Evolutionary conservation across 2,888 invertebrate genomes (phyloP).

Genomic region (Scaptomyza parva): DNA sequence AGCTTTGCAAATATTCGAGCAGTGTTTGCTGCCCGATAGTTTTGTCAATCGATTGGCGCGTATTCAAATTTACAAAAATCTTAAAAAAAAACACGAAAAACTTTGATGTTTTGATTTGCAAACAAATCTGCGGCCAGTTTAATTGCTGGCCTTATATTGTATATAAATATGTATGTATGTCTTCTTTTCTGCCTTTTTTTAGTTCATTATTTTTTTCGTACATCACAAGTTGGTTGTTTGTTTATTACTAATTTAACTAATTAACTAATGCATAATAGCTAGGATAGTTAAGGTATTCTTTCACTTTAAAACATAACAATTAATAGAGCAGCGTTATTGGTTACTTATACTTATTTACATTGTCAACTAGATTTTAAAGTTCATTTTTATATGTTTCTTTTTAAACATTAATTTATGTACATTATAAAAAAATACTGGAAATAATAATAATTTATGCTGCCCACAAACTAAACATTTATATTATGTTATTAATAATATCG

Average conservation of each 20-base stretch:
- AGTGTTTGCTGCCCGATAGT: conserved; percentile 34
- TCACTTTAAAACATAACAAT: conserved; percentile 67
- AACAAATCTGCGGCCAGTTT: conserved; percentile 15
- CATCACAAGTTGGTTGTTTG: conserved; percentile 69
- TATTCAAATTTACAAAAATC: conserved; percentile 16
- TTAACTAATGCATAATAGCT: conserved; percentile 24
- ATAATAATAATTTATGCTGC: conserved; percentile 71
- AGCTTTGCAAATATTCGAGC: not conserved
- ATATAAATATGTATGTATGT: conserved; percentile 22
- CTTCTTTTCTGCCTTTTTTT: conserved; percentile 66
- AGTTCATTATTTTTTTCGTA: conserved; percentile 54
- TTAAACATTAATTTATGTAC: conserved; percentile 56
- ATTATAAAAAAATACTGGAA: conserved; percentile 74
- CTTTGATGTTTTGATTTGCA: conserved; percentile 21
- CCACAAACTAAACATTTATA: conserved; percentile 54
- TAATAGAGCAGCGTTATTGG: conserved; percentile 53
- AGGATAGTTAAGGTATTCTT: conserved; percentile 33
- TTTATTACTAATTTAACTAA: conserved; percentile 67
- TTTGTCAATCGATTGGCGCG: conserved; percentile 3
- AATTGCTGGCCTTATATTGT: conserved; percentile 25
- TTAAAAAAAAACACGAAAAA: conserved; percentile 1
- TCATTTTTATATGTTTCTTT: conserved; percentile 4
- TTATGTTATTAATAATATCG: conserved; percentile 72
- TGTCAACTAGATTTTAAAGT: conserved; percentile 22
- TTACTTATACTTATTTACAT: conserved; percentile 57